Conservation (phyloP, 2,797 vertebrate genomes). For the Melanogrammus aeglefinus region DNA sequence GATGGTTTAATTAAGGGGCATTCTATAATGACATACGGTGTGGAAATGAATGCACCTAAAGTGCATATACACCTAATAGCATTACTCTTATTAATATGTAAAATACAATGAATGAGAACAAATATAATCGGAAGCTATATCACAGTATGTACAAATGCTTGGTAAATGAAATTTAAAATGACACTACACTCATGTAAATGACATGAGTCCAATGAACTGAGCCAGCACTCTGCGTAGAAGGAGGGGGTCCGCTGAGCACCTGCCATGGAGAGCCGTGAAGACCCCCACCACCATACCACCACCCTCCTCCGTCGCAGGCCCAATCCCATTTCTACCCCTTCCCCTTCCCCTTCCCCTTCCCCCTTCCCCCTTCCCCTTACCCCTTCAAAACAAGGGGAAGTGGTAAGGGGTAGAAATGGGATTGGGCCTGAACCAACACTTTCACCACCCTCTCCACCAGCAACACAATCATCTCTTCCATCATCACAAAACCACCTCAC, state of each 20-base stretch:
- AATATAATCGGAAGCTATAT: not conserved
- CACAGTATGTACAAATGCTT: not conserved
- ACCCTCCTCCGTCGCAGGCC: not conserved
- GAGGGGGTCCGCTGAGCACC: not conserved
- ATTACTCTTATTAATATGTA: not conserved
- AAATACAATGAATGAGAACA: not conserved
- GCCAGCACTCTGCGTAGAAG: not conserved
- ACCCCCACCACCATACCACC: not conserved
- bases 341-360: no score
- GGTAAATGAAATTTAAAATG: not conserved
- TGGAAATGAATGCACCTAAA: not conserved
- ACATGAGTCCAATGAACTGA: not conserved
- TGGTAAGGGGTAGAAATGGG: no score
- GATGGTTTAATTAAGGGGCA: not conserved
- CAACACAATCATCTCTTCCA: not conserved
- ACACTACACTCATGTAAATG: slow-evolving; percentile 1
- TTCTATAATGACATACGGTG: not conserved
- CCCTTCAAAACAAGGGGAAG: no score
- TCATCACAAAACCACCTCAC: not conserved
- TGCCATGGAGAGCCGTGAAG: not conserved
- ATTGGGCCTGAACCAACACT: no score
- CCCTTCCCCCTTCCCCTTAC: no score
- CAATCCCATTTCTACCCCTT: no score
- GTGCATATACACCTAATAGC: not conserved
- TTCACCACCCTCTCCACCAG: not conserved